Percentiles rank a stretch among this genome's conserved stretches.
phyloP scores from a whole-genome alignment of 1,140 invertebrate species.

The Drepana arcuata region DNA sequence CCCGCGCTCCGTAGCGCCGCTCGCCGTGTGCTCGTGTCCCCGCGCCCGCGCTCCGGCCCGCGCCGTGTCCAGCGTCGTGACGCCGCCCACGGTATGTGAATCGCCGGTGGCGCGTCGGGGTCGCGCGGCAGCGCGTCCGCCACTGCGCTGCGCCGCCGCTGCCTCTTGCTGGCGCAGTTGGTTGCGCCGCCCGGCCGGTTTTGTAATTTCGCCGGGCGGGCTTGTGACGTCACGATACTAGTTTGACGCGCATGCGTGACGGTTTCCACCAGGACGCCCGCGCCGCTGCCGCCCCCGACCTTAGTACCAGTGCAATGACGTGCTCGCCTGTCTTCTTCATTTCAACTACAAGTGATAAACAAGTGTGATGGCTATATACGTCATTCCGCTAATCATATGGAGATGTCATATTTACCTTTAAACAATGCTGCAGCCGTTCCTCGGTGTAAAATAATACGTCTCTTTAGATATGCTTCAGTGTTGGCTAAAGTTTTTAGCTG shows the following conservation, averaged over 20 bases:
- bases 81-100: conserved; percentile 60
- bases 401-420: too few relatives aligned
- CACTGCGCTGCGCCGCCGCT: conserved; percentile 54
- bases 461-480: too few relatives aligned
- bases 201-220: conserved; percentile 64
- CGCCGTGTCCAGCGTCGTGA: conserved; percentile 47
- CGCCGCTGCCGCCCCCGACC: conserved; percentile 55
- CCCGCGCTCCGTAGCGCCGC: conserved; percentile 67
- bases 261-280: conserved; percentile 54
- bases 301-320: conserved; percentile 54
- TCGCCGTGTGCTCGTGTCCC: conserved; percentile 55
- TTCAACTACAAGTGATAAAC: conserved; percentile 17
- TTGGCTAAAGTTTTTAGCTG: too few relatives aligned
- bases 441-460: too few relatives aligned
- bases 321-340: conserved; percentile 39
- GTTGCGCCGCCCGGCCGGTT: conserved; percentile 57
- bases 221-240: conserved; percentile 67
- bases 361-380: conserved; percentile 6
- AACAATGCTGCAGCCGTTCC: too few relatives aligned
- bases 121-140: conserved; percentile 60
- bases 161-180: conserved; percentile 40
- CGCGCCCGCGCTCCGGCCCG: conserved; percentile 51
- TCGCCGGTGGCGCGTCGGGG: conserved; percentile 57
- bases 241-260: conserved; percentile 63
- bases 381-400: neutral